Percentiles rank a stretch among this genome's conserved stretches.
Conservation (phyloP, 2,797 vertebrate genomes). For the Eospalax fontanierii region DNA sequence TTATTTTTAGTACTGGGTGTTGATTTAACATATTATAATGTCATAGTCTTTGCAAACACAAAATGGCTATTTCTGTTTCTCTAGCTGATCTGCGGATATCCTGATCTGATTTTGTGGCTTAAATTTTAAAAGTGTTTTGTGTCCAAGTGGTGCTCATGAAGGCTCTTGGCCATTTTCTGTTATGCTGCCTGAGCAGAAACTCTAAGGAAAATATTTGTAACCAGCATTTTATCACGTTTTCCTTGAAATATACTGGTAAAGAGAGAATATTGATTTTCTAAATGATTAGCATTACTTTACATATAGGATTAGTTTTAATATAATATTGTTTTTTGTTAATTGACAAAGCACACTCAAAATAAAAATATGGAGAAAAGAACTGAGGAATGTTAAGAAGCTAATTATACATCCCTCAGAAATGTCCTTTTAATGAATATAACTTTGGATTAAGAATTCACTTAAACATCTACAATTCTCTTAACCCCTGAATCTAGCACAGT, state of each 20-base stretch:
- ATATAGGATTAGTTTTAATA: neutral
- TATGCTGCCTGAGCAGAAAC: neutral
- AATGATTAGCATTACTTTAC: neutral
- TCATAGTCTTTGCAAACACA: neutral
- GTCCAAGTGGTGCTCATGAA: neutral
- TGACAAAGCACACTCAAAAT: slow-evolving; percentile 15
- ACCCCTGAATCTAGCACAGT: neutral
- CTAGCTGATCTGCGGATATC: neutral
- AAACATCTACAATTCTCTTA: neutral
- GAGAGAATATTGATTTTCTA: neutral
- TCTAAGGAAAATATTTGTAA: neutral
- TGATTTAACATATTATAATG: neutral
- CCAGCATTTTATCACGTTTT: neutral
- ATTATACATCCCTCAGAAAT: neutral
- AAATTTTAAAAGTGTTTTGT: slow-evolving; percentile 34
- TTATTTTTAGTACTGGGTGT: neutral
- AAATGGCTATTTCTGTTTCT: neutral
- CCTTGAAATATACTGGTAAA: neutral
- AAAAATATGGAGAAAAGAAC: neutral
- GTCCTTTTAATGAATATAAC: neutral
- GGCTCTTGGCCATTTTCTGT: neutral
- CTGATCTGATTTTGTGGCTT: neutral
- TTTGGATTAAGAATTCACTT: neutral
- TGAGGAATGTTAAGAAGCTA: neutral
- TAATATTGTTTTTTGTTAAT: neutral